phyloP scores from a whole-genome alignment of 2,888 invertebrate species.

The Rotaria sp. region DNA sequence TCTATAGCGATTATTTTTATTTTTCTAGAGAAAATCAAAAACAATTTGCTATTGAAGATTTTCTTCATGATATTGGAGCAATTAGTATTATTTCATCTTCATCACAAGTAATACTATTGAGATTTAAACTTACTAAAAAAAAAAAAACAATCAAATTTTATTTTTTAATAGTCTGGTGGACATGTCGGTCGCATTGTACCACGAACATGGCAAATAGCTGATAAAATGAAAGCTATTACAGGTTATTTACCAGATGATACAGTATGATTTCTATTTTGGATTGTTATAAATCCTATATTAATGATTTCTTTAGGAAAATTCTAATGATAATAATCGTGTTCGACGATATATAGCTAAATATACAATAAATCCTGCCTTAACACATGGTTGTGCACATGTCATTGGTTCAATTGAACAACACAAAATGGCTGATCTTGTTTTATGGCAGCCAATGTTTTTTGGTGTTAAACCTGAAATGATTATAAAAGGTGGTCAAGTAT shows the following conservation, averaged over 20 bases:
- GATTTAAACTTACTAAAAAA: too few relatives aligned
- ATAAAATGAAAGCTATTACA: constrained; percentile 50
- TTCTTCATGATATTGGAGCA: constrained; percentile 52
- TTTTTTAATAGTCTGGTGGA: constrained; percentile 48
- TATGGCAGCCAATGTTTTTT: constrained; percentile 53
- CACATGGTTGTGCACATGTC: constrained; percentile 48
- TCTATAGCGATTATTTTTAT: not conserved
- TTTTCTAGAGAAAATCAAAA: constrained; percentile 9
- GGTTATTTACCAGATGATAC: constrained; percentile 43
- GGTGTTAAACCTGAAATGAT: constrained; percentile 52
- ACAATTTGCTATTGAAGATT: constrained; percentile 45
- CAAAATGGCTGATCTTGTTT: constrained; percentile 51
- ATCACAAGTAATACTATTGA: not conserved
- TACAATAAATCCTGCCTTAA: constrained; percentile 52
- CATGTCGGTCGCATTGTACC: constrained; percentile 50
- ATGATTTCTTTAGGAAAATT: constrained; percentile 42
- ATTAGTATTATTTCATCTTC: constrained; percentile 46
- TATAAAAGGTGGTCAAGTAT: constrained; percentile 53
- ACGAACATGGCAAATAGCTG: constrained; percentile 53
- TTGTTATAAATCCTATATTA: too few relatives aligned
- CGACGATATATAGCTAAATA: constrained; percentile 52
- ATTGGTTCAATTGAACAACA: constrained; percentile 49
- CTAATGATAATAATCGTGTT: constrained; percentile 50
- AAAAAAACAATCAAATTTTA: not conserved
- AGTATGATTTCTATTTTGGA: constrained; percentile 40